phyloP scores from a whole-genome alignment of 2,113 vertebrate species.

The Cryptotis parvus region DNA sequence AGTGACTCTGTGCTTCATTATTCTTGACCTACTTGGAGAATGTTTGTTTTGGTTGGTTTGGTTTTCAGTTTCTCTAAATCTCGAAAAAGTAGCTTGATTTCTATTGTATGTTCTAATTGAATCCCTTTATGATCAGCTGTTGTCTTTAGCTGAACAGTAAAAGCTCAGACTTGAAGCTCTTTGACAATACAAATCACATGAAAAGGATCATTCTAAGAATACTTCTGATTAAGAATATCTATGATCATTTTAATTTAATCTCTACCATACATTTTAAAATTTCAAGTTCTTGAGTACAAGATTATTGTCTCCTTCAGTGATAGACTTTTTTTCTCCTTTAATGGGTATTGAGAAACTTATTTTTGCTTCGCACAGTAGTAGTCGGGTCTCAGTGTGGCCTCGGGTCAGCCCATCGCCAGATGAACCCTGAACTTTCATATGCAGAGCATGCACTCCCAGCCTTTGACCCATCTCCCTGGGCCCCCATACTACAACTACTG shows the following conservation, averaged over 20 bases:
- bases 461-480: no score
- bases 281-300: not conserved
- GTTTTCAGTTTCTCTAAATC: constrained; percentile 34
- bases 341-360: not conserved
- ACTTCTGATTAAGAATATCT: constrained; percentile 23
- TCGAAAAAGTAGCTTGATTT: constrained; percentile 13
- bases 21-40: not conserved
- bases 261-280: constrained; percentile 17
- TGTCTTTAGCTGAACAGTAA: constrained; percentile 34
- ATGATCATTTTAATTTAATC: constrained; percentile 7
- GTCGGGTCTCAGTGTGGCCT: no score
- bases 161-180: not conserved
- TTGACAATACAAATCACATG: not conserved
- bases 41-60: constrained; percentile 25
- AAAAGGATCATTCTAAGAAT: not conserved
- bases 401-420: no score
- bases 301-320: not conserved
- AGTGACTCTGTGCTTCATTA: not conserved
- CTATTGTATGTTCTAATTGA: constrained; percentile 5
- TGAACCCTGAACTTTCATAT: no score
- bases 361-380: not conserved
- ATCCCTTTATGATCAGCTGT: not conserved
- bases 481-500: no score
- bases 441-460: no score
- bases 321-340: constrained; percentile 7